Evolutionary conservation across 2,888 invertebrate genomes (phyloP), one percentile per base, ranked within the genome.

Genomic region (Lapara coniferarum): DNA sequence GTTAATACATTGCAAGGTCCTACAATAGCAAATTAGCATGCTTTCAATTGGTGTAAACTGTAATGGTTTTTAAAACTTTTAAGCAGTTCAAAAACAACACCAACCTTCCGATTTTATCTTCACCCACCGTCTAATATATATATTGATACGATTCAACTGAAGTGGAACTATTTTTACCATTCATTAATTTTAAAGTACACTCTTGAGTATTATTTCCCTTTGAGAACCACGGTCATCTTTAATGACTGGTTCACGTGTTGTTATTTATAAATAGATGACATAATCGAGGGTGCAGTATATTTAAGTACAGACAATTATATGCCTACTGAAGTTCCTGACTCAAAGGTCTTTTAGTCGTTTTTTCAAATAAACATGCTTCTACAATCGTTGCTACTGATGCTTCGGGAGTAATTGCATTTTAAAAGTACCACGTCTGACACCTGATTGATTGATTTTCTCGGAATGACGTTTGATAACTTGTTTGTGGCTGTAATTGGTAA

Each of bases 141-240:
- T 81, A 81, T 75, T 77, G 78, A 80, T 80, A 78, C 72, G 80
- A 82, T 82, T 77, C 74, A 78, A 79, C 79, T 85, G 80, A 85
- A 88, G 87, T 85, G 82, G 79, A 71, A 63, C 77, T 88, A 87
- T 87, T 89, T 89, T 86, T 86, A 87, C 85, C 85, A 80, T 78
- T 53, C 76, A 78, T 84, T 82, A 73, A 81, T 85, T 81, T 78
- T 78, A 75, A 82, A 85, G 84, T 85, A 79, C 75, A 75, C 75
- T 82, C 85, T 89, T 78, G 80, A 87, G 77, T 70, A 74, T 81
- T 85, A 85, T 80, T 83, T 81, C 81, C 80, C 80, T 80, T 83
- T 77, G 77, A 82, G 80, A 82, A 76, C 79, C 79, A 78, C 76
- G 75, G 77, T 72, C 75, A 77, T 75, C 74, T 77, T 74, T 70